Base-by-base conservation (phyloP, 2,888 invertebrate species). In the Cheilosia vernalis region DNA sequence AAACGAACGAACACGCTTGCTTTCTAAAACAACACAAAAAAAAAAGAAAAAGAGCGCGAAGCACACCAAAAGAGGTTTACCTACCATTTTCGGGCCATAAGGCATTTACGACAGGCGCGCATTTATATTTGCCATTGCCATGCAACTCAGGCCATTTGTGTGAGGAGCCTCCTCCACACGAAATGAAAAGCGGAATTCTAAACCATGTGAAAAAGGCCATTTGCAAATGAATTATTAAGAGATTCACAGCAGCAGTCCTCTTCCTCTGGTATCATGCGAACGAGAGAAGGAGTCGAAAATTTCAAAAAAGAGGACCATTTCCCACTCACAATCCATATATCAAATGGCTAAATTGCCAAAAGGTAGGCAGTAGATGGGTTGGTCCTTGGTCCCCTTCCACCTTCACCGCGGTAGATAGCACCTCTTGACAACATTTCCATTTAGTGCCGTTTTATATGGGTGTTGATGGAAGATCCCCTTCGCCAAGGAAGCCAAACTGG, bases 141-240 rank as follows among this genome's bases (percentile, higher is more conserved):
- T 47, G 17, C 44, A 53, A 56, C 33, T 19, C 13, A 19, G 58
- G 21, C 51, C n/a, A 13, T 66, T 66, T 60, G 40, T 19, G 56
- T 40, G 37, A 49, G 17, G 13, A 10, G 15, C 24, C 24, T 10
- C 44, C 69, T 27, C 58, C 37, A 24, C 44, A 30, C 66, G 60
- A 72, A 61, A 66, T 40, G 61, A 79, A 21, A 64, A 70, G 85
- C 53, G 53, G 69, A 72, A 70, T 76, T 64, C 84, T 85, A 85
- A 79, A 81, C 81, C 81, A 76, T 81, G 76, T 76, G 85, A 85
- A 85, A 85, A 85, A 76, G 74, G 76, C 84, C 85, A 81, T 85
- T 85, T 85, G 81, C 76, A 85, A 81, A 85, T 85, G 76, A 85
- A 85, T 85, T 85, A 85, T 85, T 85, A 81, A 80, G 55, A 81